Base-by-base conservation (phyloP, 1,140 invertebrate genomes). In the Anagrus nilaparvatae region DNA sequence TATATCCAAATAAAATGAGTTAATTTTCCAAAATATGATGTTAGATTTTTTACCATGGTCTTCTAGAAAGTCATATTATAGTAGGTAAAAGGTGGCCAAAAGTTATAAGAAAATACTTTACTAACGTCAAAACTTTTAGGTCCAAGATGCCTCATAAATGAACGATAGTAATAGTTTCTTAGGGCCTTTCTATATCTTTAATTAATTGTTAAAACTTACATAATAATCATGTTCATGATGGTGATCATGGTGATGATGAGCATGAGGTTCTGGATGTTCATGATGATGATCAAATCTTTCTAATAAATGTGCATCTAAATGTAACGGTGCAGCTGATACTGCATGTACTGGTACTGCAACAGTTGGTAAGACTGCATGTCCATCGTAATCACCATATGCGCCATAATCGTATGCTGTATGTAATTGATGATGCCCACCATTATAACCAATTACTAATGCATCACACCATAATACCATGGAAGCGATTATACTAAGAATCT, bases 281-380 rank as follows among this genome's bases (percentile, higher is more conserved):
- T 56, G 53, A 17, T 53, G 48, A 27, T 51, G 52, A 9, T 59
- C 50, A 36, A 53, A 50, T 12, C 44, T 47, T 19, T 64, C 58
- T 12, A 56, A 17, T 23, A 53, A 53, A 41, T 67, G 60, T 8
- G 42, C 43, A 17, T 43, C 33, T n/a, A 53, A 14, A 36, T 63
- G 60, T 3, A 63, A 45, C 1, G 63, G 63, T 1, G 59, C 51
- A 1, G 65, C 65, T 27, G 65, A 67, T n/a, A 67, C 65, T 7
- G 65, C 37, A 42, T 67, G 65, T n/a, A 66, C 46, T 25, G 65
- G 65, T 9, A 66, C 62, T 2, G 61, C 62, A 14, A 68, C 62
- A 1, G 63, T 68, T 2, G 65, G 65, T n/a, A 68, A 39, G 8
- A 61, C 59, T 19, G 54, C 52, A 41, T 67, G 64, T 23, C 51